Conservation (phyloP, 2,888 invertebrate genomes). For the Pyrrhosoma nymphula region DNA sequence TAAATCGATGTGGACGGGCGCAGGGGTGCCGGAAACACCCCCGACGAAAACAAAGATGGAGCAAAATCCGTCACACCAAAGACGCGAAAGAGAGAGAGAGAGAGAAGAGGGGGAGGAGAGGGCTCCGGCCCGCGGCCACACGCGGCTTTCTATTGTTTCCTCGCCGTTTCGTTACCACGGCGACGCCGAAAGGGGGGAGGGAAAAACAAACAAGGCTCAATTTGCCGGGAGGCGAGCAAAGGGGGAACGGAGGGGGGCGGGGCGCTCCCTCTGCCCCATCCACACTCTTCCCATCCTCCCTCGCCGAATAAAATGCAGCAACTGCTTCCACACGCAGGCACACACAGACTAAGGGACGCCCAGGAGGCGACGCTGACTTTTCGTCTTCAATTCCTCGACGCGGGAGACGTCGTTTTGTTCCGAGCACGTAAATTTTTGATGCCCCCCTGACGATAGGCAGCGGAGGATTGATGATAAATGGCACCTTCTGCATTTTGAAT, state of each 20-base stretch:
- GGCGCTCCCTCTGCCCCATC: not conserved
- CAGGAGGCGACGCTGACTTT: not conserved
- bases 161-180: not conserved
- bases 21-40: not conserved
- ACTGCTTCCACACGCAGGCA: not conserved
- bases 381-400: slow-evolving; percentile 1
- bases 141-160: not conserved
- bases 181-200: not conserved
- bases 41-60: slow-evolving; percentile 29
- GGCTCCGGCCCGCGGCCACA: not conserved
- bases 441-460: not conserved
- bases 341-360: not conserved
- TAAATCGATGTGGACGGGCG: not conserved
- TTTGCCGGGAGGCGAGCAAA: not conserved
- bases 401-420: slow-evolving; percentile 6
- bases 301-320: slow-evolving; percentile 26
- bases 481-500: slow-evolving; percentile 59
- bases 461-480: slow-evolving; percentile 49
- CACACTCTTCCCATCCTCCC: not conserved
- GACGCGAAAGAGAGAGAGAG: not conserved
- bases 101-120: too few species aligned
- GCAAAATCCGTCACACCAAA: slow-evolving; percentile 20
- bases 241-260: not conserved
- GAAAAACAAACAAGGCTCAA: not conserved
- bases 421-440: slow-evolving; percentile 38